These are phyloP conservation scores for Scelioninae gen. 1 DNA, from an alignment of 2,888 invertebrate genomes.

Conservation along the genomic window DNA sequence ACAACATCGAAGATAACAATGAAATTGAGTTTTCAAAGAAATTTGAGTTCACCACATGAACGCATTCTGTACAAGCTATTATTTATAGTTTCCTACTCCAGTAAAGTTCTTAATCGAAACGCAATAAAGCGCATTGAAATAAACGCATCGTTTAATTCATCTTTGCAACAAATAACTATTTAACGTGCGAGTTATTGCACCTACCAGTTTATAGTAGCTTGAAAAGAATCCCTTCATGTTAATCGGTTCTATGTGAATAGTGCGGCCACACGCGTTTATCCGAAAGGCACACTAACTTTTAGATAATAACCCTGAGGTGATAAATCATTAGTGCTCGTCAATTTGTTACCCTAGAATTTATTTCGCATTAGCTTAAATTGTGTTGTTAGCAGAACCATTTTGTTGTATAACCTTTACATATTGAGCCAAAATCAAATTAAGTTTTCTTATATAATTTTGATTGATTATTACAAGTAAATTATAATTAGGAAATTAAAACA, in stretches of 20 bases:
- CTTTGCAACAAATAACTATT: conserved; percentile 10
- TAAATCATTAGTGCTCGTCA: background rate
- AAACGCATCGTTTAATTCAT: conserved; percentile 10
- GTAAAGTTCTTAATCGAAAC: conserved; percentile 53
- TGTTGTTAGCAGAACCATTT: background rate
- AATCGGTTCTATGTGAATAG: conserved; percentile 15
- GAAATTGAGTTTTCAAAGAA: conserved; percentile 56
- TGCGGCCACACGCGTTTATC: background rate
- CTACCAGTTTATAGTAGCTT: background rate
- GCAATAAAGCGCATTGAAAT: conserved; percentile 40
- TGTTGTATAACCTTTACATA: too few species aligned
- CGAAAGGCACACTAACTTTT: conserved; percentile 13
- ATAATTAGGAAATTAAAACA: background rate
- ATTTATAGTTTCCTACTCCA: conserved; percentile 38
- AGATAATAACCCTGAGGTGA: background rate
- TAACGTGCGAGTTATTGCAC: conserved; percentile 15
- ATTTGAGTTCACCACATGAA: conserved; percentile 40
- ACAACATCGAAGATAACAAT: conserved; percentile 50
- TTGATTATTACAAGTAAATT: background rate
- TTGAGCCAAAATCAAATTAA: background rate
- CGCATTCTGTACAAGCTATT: conserved; percentile 14
- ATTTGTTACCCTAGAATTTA: conserved; percentile 17
- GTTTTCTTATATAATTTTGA: background rate
- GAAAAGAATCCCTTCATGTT: conserved; percentile 26
- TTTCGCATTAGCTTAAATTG: background rate